Evolutionary conservation across 2,797 vertebrate genomes (phyloP), one percentile per base, ranked within the genome.

Genomic region (Sebastes wilsoni): DNA sequence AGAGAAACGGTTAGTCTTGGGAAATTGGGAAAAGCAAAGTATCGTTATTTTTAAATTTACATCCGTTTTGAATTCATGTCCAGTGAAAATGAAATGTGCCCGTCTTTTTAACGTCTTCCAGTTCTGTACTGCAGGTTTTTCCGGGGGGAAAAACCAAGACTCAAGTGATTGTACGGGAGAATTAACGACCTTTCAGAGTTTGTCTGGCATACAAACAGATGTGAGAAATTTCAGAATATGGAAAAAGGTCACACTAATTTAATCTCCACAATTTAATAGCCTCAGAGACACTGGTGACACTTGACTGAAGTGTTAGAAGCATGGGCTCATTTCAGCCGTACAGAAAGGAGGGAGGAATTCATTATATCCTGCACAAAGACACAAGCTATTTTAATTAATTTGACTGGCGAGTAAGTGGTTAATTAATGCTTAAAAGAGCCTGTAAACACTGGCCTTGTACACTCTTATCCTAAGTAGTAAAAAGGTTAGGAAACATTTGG

Each of bases 221-320:
- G 80, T 85, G 89, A 84, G 55, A 54, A 89, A 79, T 89, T 61
- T 82, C 72, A 73, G 83, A 92, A 87, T 87, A 89, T 68, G 28
- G 85, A 84, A 94, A 94, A 94, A 93, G 92, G 91, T 93, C 93
- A 91, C 73, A 61, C 82, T 92, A 90, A 94, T 94, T 94, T 90
- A 87, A 93, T 92, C 79, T 82, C 75, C 61, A 77, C 76, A 72
- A 46, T 89, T 87, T 89, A 91, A 93, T 80, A 90, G 86, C 88
- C 89, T 86, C 77, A 59, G 79, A 91, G 86, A 90, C 86, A 34
- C 62, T 36, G 61, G 84, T 88, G 80, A 92, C 92, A 91, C 84
- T 83, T 80, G 65, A 75, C 70, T 82, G 70, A 83, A 81, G 54
- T 79, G 84, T 81, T 58, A 30, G 77, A 82, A 80, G 56, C 77